phyloP scores from a whole-genome alignment of 2,797 vertebrate species.

The Chloroceryle inda region DNA sequence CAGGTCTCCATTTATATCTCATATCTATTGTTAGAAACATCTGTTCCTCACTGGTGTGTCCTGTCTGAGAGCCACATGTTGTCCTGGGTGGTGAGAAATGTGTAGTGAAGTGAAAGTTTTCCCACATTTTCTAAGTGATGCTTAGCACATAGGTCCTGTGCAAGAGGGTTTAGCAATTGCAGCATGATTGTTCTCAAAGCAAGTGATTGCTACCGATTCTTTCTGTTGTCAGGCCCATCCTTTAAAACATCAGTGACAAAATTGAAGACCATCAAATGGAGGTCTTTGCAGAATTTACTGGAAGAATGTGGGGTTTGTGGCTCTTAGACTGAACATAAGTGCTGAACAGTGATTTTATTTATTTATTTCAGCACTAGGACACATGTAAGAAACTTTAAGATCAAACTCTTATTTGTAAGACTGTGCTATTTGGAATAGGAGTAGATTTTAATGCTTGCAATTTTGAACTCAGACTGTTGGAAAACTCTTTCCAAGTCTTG shows the following conservation, averaged over 20 bases:
- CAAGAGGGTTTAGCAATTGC: background rate
- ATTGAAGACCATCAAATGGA: background rate
- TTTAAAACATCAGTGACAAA: background rate
- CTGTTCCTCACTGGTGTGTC: background rate
- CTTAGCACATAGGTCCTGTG: accelerated
- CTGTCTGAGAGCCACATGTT: background rate
- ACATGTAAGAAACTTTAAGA: background rate
- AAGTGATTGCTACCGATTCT: background rate
- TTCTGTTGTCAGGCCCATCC: background rate
- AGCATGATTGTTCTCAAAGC: background rate
- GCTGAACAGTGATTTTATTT: background rate
- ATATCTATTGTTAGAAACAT: background rate
- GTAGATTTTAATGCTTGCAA: background rate
- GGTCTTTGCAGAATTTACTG: background rate
- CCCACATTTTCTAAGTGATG: background rate
- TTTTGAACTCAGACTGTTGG: background rate
- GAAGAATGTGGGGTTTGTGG: background rate
- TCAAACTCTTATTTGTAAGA: background rate
- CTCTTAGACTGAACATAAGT: background rate
- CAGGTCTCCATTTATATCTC: background rate
- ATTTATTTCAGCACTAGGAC: background rate
- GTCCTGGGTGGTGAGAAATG: background rate
- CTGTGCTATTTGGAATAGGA: background rate
- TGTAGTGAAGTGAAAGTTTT: accelerated
- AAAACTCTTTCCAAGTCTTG: background rate